phyloP scores from a whole-genome alignment of 2,113 vertebrate genomes.

The Thinocorus orbignyianus region DNA sequence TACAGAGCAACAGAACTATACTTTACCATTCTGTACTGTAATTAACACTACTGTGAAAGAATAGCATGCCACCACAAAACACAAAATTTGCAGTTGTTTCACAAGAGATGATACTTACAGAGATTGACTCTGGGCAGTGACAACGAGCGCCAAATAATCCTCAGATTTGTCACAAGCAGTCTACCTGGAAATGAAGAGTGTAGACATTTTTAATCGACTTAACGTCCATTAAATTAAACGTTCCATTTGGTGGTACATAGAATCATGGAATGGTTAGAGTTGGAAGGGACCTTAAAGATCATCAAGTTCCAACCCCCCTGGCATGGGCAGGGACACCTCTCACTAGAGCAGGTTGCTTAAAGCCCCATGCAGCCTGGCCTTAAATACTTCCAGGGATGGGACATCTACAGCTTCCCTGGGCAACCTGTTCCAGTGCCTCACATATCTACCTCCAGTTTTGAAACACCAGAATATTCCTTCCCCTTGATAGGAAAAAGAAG shows the following conservation, averaged over 20 bases:
- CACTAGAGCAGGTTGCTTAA: no score
- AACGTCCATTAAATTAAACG: background rate
- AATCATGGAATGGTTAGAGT: no score
- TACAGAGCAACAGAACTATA: background rate
- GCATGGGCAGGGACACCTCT: no score
- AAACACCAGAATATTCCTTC: background rate
- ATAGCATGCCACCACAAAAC: background rate
- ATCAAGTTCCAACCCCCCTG: no score
- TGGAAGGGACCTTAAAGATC: no score
- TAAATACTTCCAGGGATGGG: no score
- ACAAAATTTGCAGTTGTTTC: background rate
- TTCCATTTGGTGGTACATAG: background rate
- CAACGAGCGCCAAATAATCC: constrained; percentile 96
- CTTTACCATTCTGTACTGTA: background rate
- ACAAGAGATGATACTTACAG: constrained; percentile 72
- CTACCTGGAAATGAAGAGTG: constrained; percentile 72
- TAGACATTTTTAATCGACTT: background rate
- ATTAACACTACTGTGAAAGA: background rate
- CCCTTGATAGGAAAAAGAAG: background rate
- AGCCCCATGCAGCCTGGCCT: no score
- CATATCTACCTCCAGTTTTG: background rate
- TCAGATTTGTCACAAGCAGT: constrained; percentile 93
- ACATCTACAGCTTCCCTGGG: no score
- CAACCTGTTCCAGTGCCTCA: no score
- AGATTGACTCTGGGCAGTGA: constrained; percentile 94